These are phyloP conservation scores for Cheilosia soror DNA, from an alignment of 2,888 invertebrate species.

Conservation along the genomic window DNA sequence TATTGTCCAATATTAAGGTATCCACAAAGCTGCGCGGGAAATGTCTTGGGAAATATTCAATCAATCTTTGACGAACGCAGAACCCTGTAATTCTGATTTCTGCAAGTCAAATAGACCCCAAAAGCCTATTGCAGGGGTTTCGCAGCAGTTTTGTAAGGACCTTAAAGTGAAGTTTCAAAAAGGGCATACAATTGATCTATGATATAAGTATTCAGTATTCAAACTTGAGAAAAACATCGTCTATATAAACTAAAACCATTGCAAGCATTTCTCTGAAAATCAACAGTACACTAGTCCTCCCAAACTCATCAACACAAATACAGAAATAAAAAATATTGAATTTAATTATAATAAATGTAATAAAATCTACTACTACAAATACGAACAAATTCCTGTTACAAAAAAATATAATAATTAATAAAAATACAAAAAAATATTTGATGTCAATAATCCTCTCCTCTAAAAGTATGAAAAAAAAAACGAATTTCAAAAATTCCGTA, in stretches of 20 bases:
- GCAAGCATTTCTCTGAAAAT: conserved; percentile 10
- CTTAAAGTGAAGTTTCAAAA: neutral
- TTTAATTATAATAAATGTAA: conserved; percentile 11
- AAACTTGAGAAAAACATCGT: neutral
- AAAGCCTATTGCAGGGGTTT: too few species aligned
- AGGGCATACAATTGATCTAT: too few species aligned
- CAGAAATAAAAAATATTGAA: neutral
- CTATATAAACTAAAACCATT: neutral
- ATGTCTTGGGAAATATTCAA: too few species aligned
- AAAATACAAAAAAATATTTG: conserved; percentile 11
- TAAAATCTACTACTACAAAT: neutral
- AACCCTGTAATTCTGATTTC: too few species aligned
- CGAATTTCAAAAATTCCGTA: neutral
- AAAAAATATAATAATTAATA: neutral
- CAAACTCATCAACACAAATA: conserved; percentile 2
- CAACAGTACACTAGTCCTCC: neutral
- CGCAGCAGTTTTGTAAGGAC: too few species aligned
- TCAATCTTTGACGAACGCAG: too few species aligned
- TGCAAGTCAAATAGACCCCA: too few species aligned
- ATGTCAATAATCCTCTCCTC: conserved; percentile 18
- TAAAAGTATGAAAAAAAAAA: neutral
- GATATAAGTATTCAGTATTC: too few species aligned
- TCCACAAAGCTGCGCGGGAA: too few species aligned
- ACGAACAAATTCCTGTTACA: conserved; percentile 1
- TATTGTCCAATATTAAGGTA: too few species aligned